Evolutionary conservation across 2,797 vertebrate genomes (phyloP), one percentile per base, ranked within the genome.

Genomic region (Alfaro cultratus): DNA sequence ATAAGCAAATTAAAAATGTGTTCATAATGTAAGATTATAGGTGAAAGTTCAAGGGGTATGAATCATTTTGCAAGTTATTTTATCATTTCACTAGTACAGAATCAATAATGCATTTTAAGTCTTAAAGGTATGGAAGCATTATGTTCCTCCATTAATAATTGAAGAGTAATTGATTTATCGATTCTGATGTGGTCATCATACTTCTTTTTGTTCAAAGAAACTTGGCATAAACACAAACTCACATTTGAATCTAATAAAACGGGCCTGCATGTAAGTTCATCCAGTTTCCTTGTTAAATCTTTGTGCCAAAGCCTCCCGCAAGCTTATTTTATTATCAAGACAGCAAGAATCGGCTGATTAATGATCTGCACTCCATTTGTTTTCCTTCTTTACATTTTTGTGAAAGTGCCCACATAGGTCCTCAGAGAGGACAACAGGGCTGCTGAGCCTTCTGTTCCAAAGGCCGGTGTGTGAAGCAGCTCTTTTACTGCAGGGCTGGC

Each of bases 401-500:
- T 75, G 73, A 45, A 74, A 73, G 77, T 80, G 75, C 73, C 81
- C 90, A 86, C 73, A 81, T 78, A 83, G 81, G 83, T 81, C 79
- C 79, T 82, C 36, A 62, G 43, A 75, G 76, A 84, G 70, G 81
- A 87, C 86, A 82, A 83, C 92, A 92, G 79, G 87, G 80, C 89
- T 86, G 84, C 82, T 84, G 79, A 86, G 88, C 83, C 88, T 76
- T 86, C 89, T 90, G 91, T 93, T 93, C 95, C 89, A 94, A 94
- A 95, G 93, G 91, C 91, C 94, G 90, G 87, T 53, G 60, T 90
- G 89, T 87, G 91, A 85, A 87, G 85, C 77, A 75, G 84, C 80
- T 89, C 75, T 86, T 85, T 91, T 95, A 91, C 94, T 96, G 96
- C 95, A 96, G 94, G 93, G 94, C 91, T 95, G 94, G 94, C 94